phyloP scores from a whole-genome alignment of 2,888 invertebrate species.

The Acronicta alni region DNA sequence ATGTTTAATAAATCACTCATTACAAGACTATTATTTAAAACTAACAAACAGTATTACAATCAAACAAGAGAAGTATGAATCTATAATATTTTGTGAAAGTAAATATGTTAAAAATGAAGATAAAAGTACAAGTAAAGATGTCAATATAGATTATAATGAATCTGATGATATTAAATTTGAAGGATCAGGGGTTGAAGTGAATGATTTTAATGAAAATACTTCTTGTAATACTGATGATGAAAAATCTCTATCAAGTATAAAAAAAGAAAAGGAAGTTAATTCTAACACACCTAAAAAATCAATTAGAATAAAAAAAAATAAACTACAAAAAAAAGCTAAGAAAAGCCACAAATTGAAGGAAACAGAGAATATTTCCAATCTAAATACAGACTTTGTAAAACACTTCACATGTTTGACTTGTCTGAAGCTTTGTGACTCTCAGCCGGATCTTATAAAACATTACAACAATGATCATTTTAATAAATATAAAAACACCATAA shows the following conservation, averaged over 20 bases:
- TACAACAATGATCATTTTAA: conserved; percentile 61
- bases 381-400: conserved; percentile 15
- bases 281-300: neutral
- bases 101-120: conserved; percentile 11
- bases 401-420: conserved; percentile 69
- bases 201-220: conserved; percentile 12
- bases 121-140: conserved; percentile 1
- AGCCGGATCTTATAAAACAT: conserved; percentile 65
- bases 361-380: conserved; percentile 4
- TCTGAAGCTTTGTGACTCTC: conserved; percentile 56
- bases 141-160: neutral
- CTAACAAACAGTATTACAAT: conserved; percentile 32
- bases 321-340: conserved; percentile 10
- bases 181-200: conserved; percentile 1
- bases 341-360: conserved; percentile 13
- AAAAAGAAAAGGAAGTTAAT: conserved; percentile 14
- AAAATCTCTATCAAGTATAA: conserved; percentile 4
- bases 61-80: conserved; percentile 31
- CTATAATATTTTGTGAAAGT: conserved; percentile 13
- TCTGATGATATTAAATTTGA: conserved; percentile 18
- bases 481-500: conserved; percentile 11
- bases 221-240: conserved; percentile 33
- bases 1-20: conserved; percentile 39
- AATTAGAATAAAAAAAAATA: conserved; percentile 4
- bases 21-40: conserved; percentile 51